Evolutionary conservation across 2,888 invertebrate species (phyloP).

Genomic region (Hypomecis punctinalis): DNA sequence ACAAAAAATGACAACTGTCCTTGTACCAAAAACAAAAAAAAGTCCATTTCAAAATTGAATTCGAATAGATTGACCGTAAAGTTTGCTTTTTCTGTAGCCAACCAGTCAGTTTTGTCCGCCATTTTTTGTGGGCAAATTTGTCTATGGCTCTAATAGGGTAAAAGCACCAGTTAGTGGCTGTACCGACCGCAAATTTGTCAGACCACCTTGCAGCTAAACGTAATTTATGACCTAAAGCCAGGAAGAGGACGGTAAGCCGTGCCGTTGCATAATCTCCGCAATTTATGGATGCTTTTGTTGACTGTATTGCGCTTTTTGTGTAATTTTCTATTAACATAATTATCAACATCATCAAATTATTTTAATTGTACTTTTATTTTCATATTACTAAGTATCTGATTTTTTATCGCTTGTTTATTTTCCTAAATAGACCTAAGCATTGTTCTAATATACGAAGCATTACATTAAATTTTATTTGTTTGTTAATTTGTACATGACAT

Average conservation of each 20-base stretch:
- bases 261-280: slow-evolving; percentile 81
- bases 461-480: too few species aligned
- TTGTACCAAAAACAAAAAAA: slow-evolving; percentile 16
- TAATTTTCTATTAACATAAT: slow-evolving; percentile 56
- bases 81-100: slow-evolving; percentile 39
- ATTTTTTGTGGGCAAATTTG: slow-evolving; percentile 44
- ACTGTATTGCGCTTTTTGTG: slow-evolving; percentile 67
- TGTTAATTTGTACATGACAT: too few species aligned
- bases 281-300: slow-evolving; percentile 78
- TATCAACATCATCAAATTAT: slow-evolving; percentile 28
- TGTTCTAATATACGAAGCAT: too few species aligned
- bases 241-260: slow-evolving; percentile 79
- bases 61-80: slow-evolving; percentile 27
- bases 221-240: slow-evolving; percentile 81
- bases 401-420: too few species aligned
- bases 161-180: slow-evolving; percentile 61
- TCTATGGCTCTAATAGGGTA: slow-evolving; percentile 60
- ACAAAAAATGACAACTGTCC: slow-evolving; percentile 14
- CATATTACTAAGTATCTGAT: neutral
- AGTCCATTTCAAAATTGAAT: slow-evolving; percentile 37
- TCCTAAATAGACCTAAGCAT: too few species aligned
- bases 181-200: slow-evolving; percentile 82
- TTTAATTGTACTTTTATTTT: slow-evolving; percentile 2
- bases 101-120: slow-evolving; percentile 29
- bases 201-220: slow-evolving; percentile 82